Percentiles rank a stretch among this genome's conserved stretches.
Conservation (phyloP, 1,140 invertebrate species). For the Bombus polaris region DNA sequence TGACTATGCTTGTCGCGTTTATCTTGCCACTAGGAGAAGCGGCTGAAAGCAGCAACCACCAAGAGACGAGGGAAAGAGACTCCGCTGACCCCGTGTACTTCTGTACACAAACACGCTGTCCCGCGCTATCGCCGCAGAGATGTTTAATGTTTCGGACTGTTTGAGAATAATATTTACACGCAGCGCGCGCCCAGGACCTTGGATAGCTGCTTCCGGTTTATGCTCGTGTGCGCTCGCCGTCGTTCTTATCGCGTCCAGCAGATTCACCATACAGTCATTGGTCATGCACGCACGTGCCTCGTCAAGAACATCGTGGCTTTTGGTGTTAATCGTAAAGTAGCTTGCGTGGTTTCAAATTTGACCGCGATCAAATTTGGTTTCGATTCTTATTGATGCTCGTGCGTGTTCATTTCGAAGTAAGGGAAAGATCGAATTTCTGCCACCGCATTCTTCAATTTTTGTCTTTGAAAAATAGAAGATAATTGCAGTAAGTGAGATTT, state of each 20-base stretch:
- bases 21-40: slow-evolving; percentile 40
- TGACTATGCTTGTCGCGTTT: slow-evolving; percentile 13
- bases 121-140: slow-evolving; percentile 66
- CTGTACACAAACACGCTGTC: slow-evolving; percentile 66
- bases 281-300: slow-evolving; percentile 37
- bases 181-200: slow-evolving; percentile 54
- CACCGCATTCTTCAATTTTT: background rate
- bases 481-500: background rate
- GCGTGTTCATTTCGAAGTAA: background rate
- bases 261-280: slow-evolving; percentile 59
- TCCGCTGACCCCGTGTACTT: background rate
- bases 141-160: slow-evolving; percentile 75
- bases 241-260: slow-evolving; percentile 52
- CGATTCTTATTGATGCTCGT: background rate
- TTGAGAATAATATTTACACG: slow-evolving; percentile 77
- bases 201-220: slow-evolving; percentile 61
- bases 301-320: background rate
- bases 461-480: background rate
- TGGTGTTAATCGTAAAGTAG: slow-evolving; percentile 3
- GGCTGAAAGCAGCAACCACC: slow-evolving; percentile 10
- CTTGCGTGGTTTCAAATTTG: background rate
- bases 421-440: background rate
- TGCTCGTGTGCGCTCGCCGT: background rate
- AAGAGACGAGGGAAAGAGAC: slow-evolving; percentile 7
- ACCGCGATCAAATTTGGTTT: background rate